Evolutionary conservation across 1,140 invertebrate species (phyloP).

Genomic region (Heliconius nattereri): DNA sequence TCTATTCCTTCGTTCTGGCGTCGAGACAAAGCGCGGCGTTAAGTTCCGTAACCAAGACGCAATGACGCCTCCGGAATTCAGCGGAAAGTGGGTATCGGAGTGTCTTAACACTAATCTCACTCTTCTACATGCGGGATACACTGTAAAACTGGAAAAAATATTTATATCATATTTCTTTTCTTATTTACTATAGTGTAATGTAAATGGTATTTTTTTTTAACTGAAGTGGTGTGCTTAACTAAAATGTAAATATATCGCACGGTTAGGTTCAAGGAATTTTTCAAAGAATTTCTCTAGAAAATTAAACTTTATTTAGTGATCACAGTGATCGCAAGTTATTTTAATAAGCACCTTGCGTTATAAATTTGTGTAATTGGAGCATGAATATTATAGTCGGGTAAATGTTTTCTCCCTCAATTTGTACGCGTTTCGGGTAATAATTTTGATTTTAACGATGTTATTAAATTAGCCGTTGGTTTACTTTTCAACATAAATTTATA

Average conservation of each 20-base stretch:
- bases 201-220: not conserved
- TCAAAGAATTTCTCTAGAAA: slow-evolving; percentile 10
- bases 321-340: slow-evolving; percentile 40
- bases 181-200: too few relatives aligned
- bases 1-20: too few relatives aligned
- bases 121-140: too few relatives aligned
- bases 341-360: slow-evolving; percentile 52
- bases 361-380: slow-evolving; percentile 62
- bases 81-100: too few relatives aligned
- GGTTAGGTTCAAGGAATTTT: not conserved
- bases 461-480: slow-evolving; percentile 46
- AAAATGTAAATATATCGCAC: not conserved
- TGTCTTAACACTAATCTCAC: too few relatives aligned
- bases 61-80: too few relatives aligned
- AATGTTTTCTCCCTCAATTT: slow-evolving; percentile 50
- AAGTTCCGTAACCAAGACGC: too few relatives aligned
- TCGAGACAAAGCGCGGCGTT: too few relatives aligned
- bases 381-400: slow-evolving; percentile 61
- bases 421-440: slow-evolving; percentile 59
- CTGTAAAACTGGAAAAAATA: too few relatives aligned
- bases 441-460: slow-evolving; percentile 54
- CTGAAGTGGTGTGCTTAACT: not conserved
- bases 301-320: slow-evolving; percentile 19
- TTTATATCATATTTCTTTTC: too few relatives aligned
- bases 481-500: slow-evolving; percentile 12